These are phyloP conservation scores for Scatophagus argus DNA, from an alignment of 2,113 vertebrate species.

Conservation along the genomic window DNA sequence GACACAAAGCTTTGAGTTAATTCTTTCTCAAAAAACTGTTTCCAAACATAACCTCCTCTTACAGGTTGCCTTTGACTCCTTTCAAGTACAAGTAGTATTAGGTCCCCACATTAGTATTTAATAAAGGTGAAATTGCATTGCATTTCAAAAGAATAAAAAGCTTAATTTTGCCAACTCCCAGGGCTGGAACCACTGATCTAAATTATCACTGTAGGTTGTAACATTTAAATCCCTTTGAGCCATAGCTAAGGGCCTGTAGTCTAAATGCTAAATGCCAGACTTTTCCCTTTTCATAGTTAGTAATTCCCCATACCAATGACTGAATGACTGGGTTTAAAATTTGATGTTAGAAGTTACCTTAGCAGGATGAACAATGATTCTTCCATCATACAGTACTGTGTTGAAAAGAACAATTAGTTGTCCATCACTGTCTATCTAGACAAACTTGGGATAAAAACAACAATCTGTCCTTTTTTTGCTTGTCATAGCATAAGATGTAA, in stretches of 20 bases:
- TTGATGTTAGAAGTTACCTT: neutral
- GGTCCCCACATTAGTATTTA: neutral
- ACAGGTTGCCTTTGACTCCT: neutral
- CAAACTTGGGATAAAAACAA: constrained; percentile 1
- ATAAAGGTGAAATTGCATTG: neutral
- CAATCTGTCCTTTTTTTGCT: constrained; percentile 1
- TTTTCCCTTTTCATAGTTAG: neutral
- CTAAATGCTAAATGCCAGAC: neutral
- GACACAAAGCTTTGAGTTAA: neutral
- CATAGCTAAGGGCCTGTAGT: neutral
- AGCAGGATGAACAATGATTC: neutral
- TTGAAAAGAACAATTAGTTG: constrained; percentile 1
- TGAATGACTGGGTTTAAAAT: neutral
- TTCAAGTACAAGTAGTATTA: neutral
- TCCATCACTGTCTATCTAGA: constrained; percentile 9
- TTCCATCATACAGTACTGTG: neutral
- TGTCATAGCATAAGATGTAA: constrained; percentile 5
- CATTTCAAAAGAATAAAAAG: neutral
- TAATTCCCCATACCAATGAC: neutral
- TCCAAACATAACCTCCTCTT: too few relatives aligned
- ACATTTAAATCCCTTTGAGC: neutral
- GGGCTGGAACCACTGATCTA: neutral
- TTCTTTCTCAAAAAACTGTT: neutral
- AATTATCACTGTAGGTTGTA: neutral
- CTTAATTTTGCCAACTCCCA: neutral